Evolutionary conservation across 1,140 invertebrate genomes (phyloP).

Genomic region (Metopolophium dirhodum): DNA sequence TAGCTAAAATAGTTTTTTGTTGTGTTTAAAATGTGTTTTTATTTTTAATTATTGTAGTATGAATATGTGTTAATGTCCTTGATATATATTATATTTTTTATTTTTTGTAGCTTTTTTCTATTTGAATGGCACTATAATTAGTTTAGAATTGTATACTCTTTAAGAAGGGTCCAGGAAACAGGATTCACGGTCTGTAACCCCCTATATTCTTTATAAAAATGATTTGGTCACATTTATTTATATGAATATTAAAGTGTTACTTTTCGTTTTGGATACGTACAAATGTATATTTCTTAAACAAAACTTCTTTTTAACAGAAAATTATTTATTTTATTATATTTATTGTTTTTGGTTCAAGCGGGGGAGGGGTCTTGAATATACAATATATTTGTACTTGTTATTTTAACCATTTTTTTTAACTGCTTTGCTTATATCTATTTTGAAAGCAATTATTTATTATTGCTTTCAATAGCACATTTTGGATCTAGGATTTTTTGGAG

Average conservation of each 20-base stretch:
- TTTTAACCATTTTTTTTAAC: neutral
- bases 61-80: neutral
- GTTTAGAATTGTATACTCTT: neutral
- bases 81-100: neutral
- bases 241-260: neutral
- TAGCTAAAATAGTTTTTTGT: neutral
- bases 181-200: conserved; percentile 49
- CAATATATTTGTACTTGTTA: neutral
- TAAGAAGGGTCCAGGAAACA: conserved; percentile 39
- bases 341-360: neutral
- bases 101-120: neutral
- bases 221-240: neutral
- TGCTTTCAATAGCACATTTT: no score
- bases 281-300: neutral
- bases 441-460: no score
- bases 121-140: neutral
- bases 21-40: neutral
- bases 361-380: neutral
- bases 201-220: neutral
- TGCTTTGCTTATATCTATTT: no score
- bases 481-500: no score
- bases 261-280: neutral
- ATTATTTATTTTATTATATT: neutral
- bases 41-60: neutral
- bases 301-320: neutral